Evolutionary conservation across 2,797 vertebrate species (phyloP).

Genomic region (Phrynocephalus guinanensis): DNA sequence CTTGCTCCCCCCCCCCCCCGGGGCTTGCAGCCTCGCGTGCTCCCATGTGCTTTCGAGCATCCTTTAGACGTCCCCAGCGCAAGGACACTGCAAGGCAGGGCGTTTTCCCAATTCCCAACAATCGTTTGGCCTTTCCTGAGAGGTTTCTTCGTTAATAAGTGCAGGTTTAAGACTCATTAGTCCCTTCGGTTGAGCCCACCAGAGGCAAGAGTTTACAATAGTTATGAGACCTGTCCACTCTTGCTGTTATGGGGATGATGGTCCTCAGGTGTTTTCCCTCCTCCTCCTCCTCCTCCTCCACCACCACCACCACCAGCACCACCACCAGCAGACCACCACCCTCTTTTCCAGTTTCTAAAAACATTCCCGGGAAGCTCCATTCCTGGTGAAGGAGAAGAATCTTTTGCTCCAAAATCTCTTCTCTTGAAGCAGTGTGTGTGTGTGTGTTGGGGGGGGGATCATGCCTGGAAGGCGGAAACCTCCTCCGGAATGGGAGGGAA

Average conservation of each 20-base stretch:
- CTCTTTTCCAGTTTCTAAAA: no score
- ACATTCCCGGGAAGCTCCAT: no score
- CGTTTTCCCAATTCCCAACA: not conserved
- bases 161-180: no score
- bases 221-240: not conserved
- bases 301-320: no score
- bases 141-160: not conserved
- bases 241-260: not conserved
- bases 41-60: no score
- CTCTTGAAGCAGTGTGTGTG: not conserved
- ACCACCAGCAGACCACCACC: no score
- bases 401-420: no score
- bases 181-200: not conserved
- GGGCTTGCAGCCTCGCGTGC: no score
- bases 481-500: conserved; percentile 9
- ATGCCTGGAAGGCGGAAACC: conserved; percentile 33
- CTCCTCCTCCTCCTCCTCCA: no score
- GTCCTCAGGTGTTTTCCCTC: no score
- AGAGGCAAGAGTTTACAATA: not conserved
- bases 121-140: not conserved
- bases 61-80: fast-evolving
- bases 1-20: not conserved
- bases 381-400: no score
- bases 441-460: not conserved
- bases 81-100: no score